These are phyloP conservation scores for Eumerus sabulonum DNA, from an alignment of 2,888 invertebrate species.

Conservation along the genomic window DNA sequence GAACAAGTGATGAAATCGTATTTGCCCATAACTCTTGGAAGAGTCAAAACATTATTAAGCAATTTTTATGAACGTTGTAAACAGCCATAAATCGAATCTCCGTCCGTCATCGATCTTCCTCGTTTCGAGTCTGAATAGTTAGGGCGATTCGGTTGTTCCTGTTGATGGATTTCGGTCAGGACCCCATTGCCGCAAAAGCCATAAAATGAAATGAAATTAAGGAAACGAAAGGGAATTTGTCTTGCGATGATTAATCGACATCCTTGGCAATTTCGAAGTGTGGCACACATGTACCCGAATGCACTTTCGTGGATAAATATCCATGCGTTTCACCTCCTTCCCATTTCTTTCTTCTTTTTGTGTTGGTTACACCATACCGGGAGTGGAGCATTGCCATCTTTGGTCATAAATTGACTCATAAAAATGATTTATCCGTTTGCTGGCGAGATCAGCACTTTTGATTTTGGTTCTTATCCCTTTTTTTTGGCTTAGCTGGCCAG, in stretches of 20 bases:
- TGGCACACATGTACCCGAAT: slow-evolving; percentile 66
- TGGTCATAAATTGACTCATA: slow-evolving; percentile 67
- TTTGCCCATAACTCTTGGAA: slow-evolving; percentile 56
- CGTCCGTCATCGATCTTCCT: slow-evolving; percentile 62
- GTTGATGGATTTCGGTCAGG: slow-evolving; percentile 48
- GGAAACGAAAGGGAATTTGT: slow-evolving; percentile 67
- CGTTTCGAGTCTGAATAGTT: slow-evolving; percentile 34
- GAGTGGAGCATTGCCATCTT: slow-evolving; percentile 48
- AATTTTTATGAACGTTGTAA: slow-evolving; percentile 66
- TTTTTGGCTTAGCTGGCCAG: background rate
- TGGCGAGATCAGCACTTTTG: slow-evolving; percentile 68
- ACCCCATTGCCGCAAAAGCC: slow-evolving; percentile 8
- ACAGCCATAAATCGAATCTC: slow-evolving; percentile 61
- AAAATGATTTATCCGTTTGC: slow-evolving; percentile 68
- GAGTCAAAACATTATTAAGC: slow-evolving; percentile 69
- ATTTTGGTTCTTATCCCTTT: slow-evolving; percentile 56
- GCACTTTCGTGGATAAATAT: slow-evolving; percentile 65
- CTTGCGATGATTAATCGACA: slow-evolving; percentile 66
- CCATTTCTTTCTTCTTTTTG: background rate
- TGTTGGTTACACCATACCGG: slow-evolving; percentile 1
- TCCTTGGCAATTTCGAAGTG: slow-evolving; percentile 62
- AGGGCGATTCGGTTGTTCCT: slow-evolving; percentile 27
- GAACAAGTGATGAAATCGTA: slow-evolving; percentile 48
- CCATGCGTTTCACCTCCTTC: slow-evolving; percentile 60
- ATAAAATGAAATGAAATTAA: slow-evolving; percentile 65